A percentile compares a stretch with the other conserved stretches of the same genome.
phyloP scores from a whole-genome alignment of 2,113 vertebrate species.

The Antechinus flavipes region DNA sequence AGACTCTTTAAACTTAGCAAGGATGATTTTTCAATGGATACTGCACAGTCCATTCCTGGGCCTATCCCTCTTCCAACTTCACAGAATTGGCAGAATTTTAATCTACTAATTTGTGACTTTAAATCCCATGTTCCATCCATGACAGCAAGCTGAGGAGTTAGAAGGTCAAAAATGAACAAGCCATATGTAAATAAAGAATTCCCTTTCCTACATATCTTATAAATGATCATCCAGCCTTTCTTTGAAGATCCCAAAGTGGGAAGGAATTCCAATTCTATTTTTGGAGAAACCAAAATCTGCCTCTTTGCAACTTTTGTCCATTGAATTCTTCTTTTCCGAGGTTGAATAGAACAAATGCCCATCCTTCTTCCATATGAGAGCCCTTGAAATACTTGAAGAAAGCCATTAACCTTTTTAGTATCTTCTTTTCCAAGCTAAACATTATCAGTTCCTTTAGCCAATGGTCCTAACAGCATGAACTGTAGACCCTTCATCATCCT shows the following conservation, averaged over 20 bases:
- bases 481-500: background rate
- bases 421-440: background rate
- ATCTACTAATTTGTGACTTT: background rate
- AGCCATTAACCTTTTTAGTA: background rate
- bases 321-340: background rate
- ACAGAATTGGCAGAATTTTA: background rate
- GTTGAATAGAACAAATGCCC: background rate
- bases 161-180: background rate
- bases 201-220: background rate
- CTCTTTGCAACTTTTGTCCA: background rate
- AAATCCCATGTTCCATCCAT: background rate
- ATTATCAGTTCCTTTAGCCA: background rate
- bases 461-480: background rate
- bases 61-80: background rate
- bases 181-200: background rate
- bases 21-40: background rate
- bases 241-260: background rate
- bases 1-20: background rate
- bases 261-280: background rate
- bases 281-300: background rate
- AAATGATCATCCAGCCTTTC: background rate
- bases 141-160: too few species aligned
- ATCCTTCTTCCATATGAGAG: background rate
- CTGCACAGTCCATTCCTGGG: background rate
- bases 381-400: background rate